Percentiles rank a stretch among this genome's conserved stretches.
Evolutionary conservation across 2,113 vertebrate genomes (phyloP).

Genomic region (Sceloporus undulatus): DNA sequence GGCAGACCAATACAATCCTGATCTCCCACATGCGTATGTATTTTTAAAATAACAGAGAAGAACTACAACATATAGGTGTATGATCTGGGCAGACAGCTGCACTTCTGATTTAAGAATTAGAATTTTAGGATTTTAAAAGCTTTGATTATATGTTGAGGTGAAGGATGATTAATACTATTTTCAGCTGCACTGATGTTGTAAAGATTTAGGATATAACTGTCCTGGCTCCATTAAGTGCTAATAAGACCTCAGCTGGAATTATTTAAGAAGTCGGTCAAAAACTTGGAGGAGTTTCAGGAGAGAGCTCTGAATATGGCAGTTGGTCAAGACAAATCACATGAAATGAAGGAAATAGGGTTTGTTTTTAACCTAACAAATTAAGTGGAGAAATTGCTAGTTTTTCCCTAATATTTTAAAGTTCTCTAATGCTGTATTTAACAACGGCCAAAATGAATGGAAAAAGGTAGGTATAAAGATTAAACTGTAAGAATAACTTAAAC

Average conservation of each 20-base stretch:
- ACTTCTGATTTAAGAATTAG: not conserved
- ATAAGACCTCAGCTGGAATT: constrained; percentile 4
- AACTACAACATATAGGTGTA: not conserved
- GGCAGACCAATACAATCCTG: not conserved
- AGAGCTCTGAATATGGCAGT: not conserved
- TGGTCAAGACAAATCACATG: not conserved
- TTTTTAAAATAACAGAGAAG: not conserved
- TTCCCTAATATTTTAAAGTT: not conserved
- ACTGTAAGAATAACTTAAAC: not conserved
- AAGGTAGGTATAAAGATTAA: not conserved
- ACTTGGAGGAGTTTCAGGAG: not conserved
- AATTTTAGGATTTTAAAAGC: not conserved
- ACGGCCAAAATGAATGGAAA: not conserved
- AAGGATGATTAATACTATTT: not conserved
- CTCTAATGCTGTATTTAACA: not conserved
- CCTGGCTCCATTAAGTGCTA: not conserved
- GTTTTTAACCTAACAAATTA: not conserved
- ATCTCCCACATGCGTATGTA: not conserved
- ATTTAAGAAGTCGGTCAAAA: not conserved
- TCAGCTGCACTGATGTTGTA: not conserved
- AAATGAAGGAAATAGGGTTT: not conserved
- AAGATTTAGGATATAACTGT: not conserved
- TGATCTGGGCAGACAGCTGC: not conserved
- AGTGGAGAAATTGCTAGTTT: not conserved
- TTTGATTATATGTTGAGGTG: not conserved